Evolutionary conservation across 2,797 vertebrate species (phyloP), one percentile per base, ranked within the genome.

Genomic region (Synaphobranchus kaupii): DNA sequence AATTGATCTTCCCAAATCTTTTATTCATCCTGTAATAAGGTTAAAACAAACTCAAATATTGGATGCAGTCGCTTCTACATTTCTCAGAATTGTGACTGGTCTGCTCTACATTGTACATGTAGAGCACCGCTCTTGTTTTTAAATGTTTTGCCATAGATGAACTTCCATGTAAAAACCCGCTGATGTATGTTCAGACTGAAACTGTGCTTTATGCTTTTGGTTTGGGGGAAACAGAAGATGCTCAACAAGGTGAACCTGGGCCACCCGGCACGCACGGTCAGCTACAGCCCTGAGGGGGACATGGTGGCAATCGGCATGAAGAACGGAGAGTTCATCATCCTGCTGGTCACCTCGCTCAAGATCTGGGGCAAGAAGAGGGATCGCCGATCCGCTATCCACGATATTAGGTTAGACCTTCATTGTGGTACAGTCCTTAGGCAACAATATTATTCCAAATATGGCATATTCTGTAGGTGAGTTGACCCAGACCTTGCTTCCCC

Each of bases 231-330:
- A 95, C 96, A 99, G 98, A 98, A 98, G 95, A 98, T 98, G 97
- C 95, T 98, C 84, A 99, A 99, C 93, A 99, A 99, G 92, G 98
- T 99, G 93, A 99, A 96, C 91, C 91, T 99, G 93, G 98, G 98
- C 68, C 98, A 99, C 0, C 96, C 98, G 1, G 98, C 98, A 0
- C 96, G 94, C 20, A 96, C 98, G 1, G 97, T 99, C 90, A 97
- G 96, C 93, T 99, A 99, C 91, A 99, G 97, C 92, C 98, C 98
- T 0, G 98, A 98, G 91, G 98, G 98, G 0, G 98, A 99, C 92
- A 99, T 99, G 98, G 98, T 99, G 92, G 98, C 98, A 90, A 99
- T 99, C 73, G 98, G 98, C 89, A 98, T 99, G 98, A 98, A 97
- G 94, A 99, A 99, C 2, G 98, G 98, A 93, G 98, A 99, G 94